Evolutionary conservation across 2,888 invertebrate species (phyloP), one percentile per base, ranked within the genome.

Genomic region (Eilema griseolum): DNA sequence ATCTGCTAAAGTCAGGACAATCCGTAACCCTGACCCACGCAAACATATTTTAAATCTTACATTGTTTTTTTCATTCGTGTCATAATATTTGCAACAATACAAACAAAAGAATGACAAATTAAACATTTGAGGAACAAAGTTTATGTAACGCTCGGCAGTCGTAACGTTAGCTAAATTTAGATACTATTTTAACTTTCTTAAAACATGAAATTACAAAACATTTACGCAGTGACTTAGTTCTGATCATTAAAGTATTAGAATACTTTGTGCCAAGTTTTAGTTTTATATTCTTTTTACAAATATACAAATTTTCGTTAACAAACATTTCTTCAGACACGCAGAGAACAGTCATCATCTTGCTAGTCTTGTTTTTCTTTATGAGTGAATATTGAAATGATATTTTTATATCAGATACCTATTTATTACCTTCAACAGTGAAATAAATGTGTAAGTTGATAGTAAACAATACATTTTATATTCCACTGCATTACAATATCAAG

Each of bases 121-220:
- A 31, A 71, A 70, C 57, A 24, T 0, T 67, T 60, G 60, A 20
- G 20, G 59, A 70, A 66, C 69, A 26, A 67, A 56, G 71, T 67
- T 79, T 76, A 71, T 59, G 46, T 69, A 70, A 81, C 56, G 3
- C 24, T 63, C 52, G 2, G 24, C 57, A 65, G 52, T 26, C 57
- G 60, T 24, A 52, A 60, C 20, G 31, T 63, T 69, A 31, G 31
- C 26, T 11, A 65, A 61, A 23, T 14, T 24, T 52, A 37, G 8
- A 61, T 61, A 23, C 11, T 69, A 64, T 56, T 31, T 57, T 56
- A 20, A 60, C 24, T 69, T 65, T 65, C 33, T 59, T 57, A 24
- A 66, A 26, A 57, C 26, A 65, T 37, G n/a, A n/a, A 52, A 52
- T 10, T 52, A 52, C n/a, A n/a, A 52, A n/a, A n/a, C n/a, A 52